Conservation (phyloP, 1,140 invertebrate genomes). For the Zaprionus capensis region DNA sequence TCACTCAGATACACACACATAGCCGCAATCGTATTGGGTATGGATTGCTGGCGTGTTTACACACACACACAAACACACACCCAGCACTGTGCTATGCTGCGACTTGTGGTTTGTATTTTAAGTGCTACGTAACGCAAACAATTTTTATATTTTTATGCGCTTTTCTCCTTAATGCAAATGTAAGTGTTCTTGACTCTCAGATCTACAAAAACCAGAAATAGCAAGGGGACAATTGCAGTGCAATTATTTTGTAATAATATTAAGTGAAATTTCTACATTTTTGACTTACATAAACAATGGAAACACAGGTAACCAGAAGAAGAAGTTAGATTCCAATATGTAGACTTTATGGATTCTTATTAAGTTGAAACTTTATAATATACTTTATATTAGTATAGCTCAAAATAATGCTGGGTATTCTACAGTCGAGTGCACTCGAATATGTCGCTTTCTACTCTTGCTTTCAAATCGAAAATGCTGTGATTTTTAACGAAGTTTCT, state of each 20-base stretch:
- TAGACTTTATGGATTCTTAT: too few relatives aligned
- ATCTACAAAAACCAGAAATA: neutral
- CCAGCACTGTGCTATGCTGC: neutral
- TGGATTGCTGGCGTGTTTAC: slow-evolving; percentile 53
- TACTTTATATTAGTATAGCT: too few relatives aligned
- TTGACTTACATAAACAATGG: too few relatives aligned
- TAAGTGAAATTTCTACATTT: neutral
- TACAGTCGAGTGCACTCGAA: too few relatives aligned
- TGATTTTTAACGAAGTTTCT: slow-evolving; percentile 23
- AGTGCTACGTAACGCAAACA: slow-evolving; percentile 63
- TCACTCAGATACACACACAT: slow-evolving; percentile 20
- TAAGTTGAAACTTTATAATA: too few relatives aligned
- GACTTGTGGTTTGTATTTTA: slow-evolving; percentile 73
- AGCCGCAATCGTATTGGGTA: slow-evolving; percentile 50
- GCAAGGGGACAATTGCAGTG: too few relatives aligned
- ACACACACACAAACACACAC: neutral
- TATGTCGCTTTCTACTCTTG: neutral
- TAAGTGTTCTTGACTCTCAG: neutral
- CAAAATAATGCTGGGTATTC: too few relatives aligned
- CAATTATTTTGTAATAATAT: neutral
- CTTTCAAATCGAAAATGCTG: slow-evolving; percentile 45
- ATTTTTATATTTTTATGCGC: slow-evolving; percentile 76
- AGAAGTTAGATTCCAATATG: too few relatives aligned
- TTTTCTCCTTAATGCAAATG: slow-evolving; percentile 34
- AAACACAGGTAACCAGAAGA: too few relatives aligned